phyloP scores from a whole-genome alignment of 2,113 vertebrate species.

The Notothenia coriiceps region DNA sequence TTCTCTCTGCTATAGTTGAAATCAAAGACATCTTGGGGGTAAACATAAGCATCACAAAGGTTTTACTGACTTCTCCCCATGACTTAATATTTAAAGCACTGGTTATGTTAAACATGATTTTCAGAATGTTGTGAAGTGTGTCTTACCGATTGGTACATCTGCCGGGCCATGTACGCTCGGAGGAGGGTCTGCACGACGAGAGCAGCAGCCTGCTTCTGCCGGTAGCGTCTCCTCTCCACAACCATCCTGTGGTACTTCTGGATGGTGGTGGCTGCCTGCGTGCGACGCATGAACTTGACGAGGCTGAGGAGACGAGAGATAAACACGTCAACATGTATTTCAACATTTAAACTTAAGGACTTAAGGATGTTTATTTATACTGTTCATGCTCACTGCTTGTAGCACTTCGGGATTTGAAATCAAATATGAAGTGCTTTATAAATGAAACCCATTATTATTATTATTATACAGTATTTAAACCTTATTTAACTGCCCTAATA shows the following conservation, averaged over 20 bases:
- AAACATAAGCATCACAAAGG: background rate
- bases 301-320: conserved; percentile 80
- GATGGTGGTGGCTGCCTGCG: conserved; percentile 89
- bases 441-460: too few relatives aligned
- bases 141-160: conserved; percentile 89
- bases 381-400: too few relatives aligned
- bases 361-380: background rate
- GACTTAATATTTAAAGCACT: background rate
- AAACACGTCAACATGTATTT: background rate
- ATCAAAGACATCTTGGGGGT: background rate
- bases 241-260: conserved; percentile 97
- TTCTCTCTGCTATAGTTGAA: background rate
- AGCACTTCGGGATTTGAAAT: too few relatives aligned
- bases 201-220: conserved; percentile 85
- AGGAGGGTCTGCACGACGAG: conserved; percentile 92
- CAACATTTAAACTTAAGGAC: too few relatives aligned
- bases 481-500: background rate
- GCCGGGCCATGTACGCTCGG: conserved; percentile 92
- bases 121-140: background rate
- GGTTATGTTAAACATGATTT: background rate
- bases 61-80: background rate
- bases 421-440: too few relatives aligned
- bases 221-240: conserved; percentile 86
- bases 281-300: conserved; percentile 92
- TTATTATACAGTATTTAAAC: background rate